Percentiles rank a stretch among this genome's conserved stretches.
Evolutionary conservation across 2,888 invertebrate genomes (phyloP).

Genomic region (Nephrotoma appendiculata): DNA sequence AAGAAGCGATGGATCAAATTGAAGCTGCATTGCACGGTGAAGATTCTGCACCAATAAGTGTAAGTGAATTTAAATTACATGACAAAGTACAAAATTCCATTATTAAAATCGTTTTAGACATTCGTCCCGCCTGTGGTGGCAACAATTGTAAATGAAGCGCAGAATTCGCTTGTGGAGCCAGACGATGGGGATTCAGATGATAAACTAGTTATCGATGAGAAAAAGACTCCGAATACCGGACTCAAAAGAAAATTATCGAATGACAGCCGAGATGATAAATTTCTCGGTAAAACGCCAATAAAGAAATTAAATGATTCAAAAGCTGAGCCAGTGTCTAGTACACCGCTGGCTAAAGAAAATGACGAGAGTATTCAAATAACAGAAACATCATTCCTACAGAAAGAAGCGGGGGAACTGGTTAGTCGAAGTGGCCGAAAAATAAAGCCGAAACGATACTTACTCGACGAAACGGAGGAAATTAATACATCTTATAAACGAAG

Average conservation of each 20-base stretch:
- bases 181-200: neutral
- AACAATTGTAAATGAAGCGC: neutral
- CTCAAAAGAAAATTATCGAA: neutral
- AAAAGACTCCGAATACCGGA: neutral
- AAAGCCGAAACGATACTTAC: constrained; percentile 45
- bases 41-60: constrained; percentile 30
- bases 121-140: neutral
- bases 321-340: neutral
- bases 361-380: neutral
- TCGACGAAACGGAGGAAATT: constrained; percentile 36
- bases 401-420: constrained; percentile 34
- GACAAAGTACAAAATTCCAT: neutral
- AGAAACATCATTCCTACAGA: neutral
- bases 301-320: neutral
- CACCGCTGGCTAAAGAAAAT: neutral
- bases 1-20: constrained; percentile 78
- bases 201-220: neutral
- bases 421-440: constrained; percentile 63
- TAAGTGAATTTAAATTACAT: constrained; percentile 12
- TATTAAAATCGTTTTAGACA: neutral
- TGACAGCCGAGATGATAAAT: neutral
- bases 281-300: neutral
- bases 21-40: constrained; percentile 59
- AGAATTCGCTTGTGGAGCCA: neutral
- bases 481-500: constrained; percentile 30